Evolutionary conservation across 1,140 invertebrate genomes (phyloP).

Genomic region (Schlechtendalia chinensis): DNA sequence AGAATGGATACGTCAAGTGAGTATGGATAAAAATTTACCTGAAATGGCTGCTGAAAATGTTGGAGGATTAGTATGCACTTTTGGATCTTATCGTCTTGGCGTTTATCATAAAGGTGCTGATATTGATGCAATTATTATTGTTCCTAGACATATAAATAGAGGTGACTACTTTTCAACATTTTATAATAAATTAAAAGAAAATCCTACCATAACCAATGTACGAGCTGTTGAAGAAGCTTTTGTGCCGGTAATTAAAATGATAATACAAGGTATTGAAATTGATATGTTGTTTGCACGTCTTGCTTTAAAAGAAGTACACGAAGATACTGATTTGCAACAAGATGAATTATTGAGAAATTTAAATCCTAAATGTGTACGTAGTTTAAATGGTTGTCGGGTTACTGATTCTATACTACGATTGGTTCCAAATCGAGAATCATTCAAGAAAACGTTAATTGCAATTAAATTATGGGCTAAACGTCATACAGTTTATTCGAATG

Average conservation of each 20-base stretch:
- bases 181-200: slow-evolving; percentile 83
- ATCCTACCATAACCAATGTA: slow-evolving; percentile 82
- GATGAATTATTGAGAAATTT: slow-evolving; percentile 92
- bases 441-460: slow-evolving; percentile 85
- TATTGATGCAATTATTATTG: slow-evolving; percentile 98
- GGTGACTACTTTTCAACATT: slow-evolving; percentile 94
- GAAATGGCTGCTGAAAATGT: slow-evolving; percentile 78
- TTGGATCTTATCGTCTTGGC: slow-evolving; percentile 89
- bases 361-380: slow-evolving; percentile 93
- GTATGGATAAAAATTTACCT: slow-evolving; percentile 83
- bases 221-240: slow-evolving; percentile 96
- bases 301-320: slow-evolving; percentile 88
- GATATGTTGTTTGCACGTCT: slow-evolving; percentile 96
- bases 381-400: slow-evolving; percentile 95
- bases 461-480: slow-evolving; percentile 99
- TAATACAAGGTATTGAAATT: slow-evolving; percentile 97
- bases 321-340: slow-evolving; percentile 78
- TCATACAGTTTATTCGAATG: slow-evolving; percentile 99
- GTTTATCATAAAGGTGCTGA: slow-evolving; percentile 97
- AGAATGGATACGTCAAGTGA: slow-evolving; percentile 88
- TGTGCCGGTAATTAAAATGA: slow-evolving; percentile 99
- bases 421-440: slow-evolving; percentile 93
- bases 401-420: slow-evolving; percentile 96
- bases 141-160: slow-evolving; percentile 90
- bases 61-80: slow-evolving; percentile 98